phyloP scores from a whole-genome alignment of 2,113 vertebrate species.

The Maylandia zebra region DNA sequence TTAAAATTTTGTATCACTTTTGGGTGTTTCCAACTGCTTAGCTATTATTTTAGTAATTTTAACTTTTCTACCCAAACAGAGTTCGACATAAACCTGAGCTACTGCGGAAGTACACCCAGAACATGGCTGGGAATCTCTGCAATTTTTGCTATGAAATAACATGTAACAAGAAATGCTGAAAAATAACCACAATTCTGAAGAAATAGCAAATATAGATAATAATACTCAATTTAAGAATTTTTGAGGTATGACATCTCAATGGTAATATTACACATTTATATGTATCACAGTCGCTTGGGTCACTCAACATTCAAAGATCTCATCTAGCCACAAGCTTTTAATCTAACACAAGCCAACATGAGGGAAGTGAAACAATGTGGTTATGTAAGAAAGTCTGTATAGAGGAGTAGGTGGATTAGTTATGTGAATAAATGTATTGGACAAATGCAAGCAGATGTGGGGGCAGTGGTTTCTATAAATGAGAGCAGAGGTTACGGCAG shows the following conservation, averaged over 20 bases:
- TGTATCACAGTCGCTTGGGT: neutral
- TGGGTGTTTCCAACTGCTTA: neutral
- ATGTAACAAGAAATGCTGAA: neutral
- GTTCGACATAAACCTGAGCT: fast-evolving
- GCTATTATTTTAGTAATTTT: neutral
- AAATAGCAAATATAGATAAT: neutral
- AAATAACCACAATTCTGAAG: neutral
- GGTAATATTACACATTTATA: neutral
- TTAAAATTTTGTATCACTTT: neutral
- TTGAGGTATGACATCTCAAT: neutral
- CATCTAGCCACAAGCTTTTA: conserved; percentile 17
- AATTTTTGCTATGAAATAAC: neutral
- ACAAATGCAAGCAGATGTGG: conserved; percentile 33
- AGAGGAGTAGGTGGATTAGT: neutral
- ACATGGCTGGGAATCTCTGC: neutral
- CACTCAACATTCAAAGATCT: neutral
- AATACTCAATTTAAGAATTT: neutral
- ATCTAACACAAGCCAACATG: neutral
- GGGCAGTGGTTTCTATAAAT: conserved; percentile 15
- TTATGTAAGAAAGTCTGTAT: conserved; percentile 33
- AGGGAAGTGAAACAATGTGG: conserved; percentile 10
- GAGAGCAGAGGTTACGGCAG: neutral
- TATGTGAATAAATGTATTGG: neutral
- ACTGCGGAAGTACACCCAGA: neutral
- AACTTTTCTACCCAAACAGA: neutral